Conservation (phyloP, 2,797 vertebrate species). For the Euphonia xanthogaster region DNA sequence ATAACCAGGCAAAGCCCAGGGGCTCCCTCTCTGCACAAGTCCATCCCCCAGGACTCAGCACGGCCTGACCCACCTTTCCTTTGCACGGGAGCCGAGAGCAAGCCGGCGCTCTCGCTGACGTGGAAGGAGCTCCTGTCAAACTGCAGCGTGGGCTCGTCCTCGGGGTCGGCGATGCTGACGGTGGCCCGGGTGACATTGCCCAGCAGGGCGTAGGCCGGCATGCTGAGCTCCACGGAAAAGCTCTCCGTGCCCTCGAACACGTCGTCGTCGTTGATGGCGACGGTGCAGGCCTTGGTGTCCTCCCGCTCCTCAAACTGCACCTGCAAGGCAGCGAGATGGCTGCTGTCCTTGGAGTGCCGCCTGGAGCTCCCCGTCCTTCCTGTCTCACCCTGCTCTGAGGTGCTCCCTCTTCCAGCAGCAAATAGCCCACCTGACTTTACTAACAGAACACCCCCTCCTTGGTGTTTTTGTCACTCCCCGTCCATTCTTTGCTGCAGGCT, state of each 20-base stretch:
- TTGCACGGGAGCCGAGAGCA: slow-evolving; percentile 84
- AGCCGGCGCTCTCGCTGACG: slow-evolving; percentile 85
- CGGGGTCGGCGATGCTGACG: slow-evolving; percentile 86
- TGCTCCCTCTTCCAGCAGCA: background rate
- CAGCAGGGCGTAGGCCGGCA: slow-evolving; percentile 92
- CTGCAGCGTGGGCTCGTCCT: slow-evolving; percentile 92
- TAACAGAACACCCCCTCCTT: background rate
- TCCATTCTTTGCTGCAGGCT: background rate
- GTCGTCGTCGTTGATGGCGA: slow-evolving; percentile 86
- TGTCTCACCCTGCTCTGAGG: background rate
- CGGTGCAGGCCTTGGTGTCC: slow-evolving; percentile 91
- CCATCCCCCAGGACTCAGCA: background rate
- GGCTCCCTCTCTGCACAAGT: background rate
- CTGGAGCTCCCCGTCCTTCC: background rate
- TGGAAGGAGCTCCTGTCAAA: slow-evolving; percentile 89
- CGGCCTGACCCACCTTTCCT: slow-evolving; percentile 82
- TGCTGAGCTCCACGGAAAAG: slow-evolving; percentile 91
- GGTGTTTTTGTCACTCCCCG: background rate
- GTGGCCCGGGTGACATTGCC: slow-evolving; percentile 80
- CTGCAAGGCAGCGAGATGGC: slow-evolving; percentile 61
- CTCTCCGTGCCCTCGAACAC: slow-evolving; percentile 89
- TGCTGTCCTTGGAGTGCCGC: background rate
- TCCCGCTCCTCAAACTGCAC: slow-evolving; percentile 97
- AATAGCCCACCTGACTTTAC: accelerated
- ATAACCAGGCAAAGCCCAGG: background rate